These are phyloP conservation scores for Bombyx mandarina DNA, from an alignment of 1,140 invertebrate species.

Conservation along the genomic window DNA sequence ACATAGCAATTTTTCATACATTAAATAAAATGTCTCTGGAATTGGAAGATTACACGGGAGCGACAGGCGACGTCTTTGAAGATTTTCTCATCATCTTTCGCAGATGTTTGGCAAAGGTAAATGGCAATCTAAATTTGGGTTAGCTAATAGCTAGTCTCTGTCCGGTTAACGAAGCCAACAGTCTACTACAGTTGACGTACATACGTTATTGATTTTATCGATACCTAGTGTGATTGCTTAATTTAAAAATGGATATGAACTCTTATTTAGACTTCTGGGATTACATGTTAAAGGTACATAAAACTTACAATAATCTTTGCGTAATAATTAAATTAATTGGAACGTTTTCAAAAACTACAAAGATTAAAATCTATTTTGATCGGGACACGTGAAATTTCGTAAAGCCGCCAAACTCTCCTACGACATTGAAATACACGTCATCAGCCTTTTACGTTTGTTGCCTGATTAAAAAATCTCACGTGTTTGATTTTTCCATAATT, in stretches of 20 bases:
- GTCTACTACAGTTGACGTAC: no score
- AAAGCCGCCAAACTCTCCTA: conserved; percentile 6
- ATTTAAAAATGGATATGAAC: conserved; percentile 33
- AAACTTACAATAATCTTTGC: conserved; percentile 1
- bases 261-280: conserved; percentile 40
- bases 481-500: no score
- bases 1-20: conserved; percentile 35
- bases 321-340: conserved; percentile 3
- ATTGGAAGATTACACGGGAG: conserved; percentile 58
- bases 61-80: conserved; percentile 74
- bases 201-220: no score
- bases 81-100: conserved; percentile 74
- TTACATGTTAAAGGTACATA: conserved; percentile 48
- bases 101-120: conserved; percentile 73
- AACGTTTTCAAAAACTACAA: conserved; percentile 10
- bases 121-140: conserved; percentile 52
- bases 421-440: no score
- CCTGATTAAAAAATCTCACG: no score
- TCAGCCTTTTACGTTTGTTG: no score
- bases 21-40: conserved; percentile 64
- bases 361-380: conserved; percentile 6
- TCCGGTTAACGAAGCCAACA: neutral
- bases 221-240: neutral
- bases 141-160: conserved; percentile 16
- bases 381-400: conserved; percentile 2